Evolutionary conservation across 2,797 vertebrate genomes (phyloP), one percentile per base, ranked within the genome.

Genomic region (Halcyon smyrnensis): DNA sequence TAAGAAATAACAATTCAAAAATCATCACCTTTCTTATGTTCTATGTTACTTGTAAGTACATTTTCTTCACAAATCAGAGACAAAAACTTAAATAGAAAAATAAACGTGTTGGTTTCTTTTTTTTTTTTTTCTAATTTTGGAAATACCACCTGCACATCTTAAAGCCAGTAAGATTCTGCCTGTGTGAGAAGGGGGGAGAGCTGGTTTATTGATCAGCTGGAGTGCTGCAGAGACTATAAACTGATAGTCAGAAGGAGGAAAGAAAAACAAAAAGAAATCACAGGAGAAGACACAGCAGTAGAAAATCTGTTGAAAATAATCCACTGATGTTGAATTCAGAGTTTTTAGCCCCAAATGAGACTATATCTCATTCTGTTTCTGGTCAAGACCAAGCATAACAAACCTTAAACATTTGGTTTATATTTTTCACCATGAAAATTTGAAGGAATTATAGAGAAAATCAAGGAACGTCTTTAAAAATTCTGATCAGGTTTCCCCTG

Each of bases 401-500:
- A 97, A 74, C 60, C 86, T 97, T 96, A 94, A 95, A 82, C 84
- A 93, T 76, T 94, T 90, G 86, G 60, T 86, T 94, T 89, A 18
- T 94, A 68, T 83, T 84, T 92, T 95, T 45, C 56, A 84, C 32
- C 39, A 46, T 70, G 87, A 97, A 97, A 92, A 93, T 97, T 97
- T 36, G 81, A 84, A 63, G 16, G 78, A 84, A 94, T 97, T 93
- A 84, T 32, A 95, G 84, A 95, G 51, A 96, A 89, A 94, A 97
- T 96, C 89, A 80, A 73, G 54, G 81, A 68, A 89, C 24, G 91
- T 95, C 94, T 97, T 98, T 98, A 98, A 97, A 96, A 97, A 98
- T 98, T 98, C 98, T 90, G 97, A 90, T 98, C 98, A 98, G 98
- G 98, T 98, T 98, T 97, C 95, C 91, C 94, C 93, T 89, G 97